Conservation (phyloP, 1,140 invertebrate species). For the Heliconius hewitsoni region DNA sequence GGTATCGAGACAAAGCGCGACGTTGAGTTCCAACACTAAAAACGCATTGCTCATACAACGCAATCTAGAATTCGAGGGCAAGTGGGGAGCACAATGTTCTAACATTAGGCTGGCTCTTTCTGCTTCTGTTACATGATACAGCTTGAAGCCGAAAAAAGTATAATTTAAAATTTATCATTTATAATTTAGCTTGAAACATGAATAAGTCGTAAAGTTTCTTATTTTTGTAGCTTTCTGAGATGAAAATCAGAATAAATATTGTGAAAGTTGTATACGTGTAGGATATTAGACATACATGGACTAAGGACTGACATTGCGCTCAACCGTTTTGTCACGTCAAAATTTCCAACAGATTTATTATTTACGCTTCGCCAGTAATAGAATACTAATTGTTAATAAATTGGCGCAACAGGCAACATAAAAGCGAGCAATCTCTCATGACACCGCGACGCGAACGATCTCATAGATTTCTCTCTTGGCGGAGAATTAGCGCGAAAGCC, state of each 20-base stretch:
- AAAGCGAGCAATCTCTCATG: constrained; percentile 47
- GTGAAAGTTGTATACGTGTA: not conserved
- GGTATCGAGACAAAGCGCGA: too few relatives aligned
- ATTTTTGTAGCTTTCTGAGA: not conserved
- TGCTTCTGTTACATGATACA: too few relatives aligned
- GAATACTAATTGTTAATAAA: constrained; percentile 39
- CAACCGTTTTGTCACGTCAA: constrained; percentile 1
- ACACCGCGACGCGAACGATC: constrained; percentile 45
- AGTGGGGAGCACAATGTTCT: too few relatives aligned
- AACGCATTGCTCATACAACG: too few relatives aligned
- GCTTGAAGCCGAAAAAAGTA: too few relatives aligned
- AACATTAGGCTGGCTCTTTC: too few relatives aligned
- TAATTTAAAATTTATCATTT: not conserved
- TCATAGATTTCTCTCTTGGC: constrained; percentile 64
- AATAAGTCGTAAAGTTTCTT: not conserved
- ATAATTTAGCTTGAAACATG: not conserved
- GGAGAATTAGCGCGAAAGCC: constrained; percentile 65
- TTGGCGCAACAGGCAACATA: constrained; percentile 56
- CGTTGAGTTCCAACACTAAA: too few relatives aligned
- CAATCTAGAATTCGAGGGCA: too few relatives aligned
- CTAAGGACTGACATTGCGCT: not conserved
- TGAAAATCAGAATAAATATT: not conserved
- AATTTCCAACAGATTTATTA: not conserved
- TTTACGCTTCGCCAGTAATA: constrained; percentile 21
- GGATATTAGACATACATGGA: not conserved